Percentiles rank a stretch among this genome's conserved stretches.
These are phyloP conservation scores for Sparus aurata DNA, from an alignment of 2,797 vertebrate genomes.

Conservation along the genomic window DNA sequence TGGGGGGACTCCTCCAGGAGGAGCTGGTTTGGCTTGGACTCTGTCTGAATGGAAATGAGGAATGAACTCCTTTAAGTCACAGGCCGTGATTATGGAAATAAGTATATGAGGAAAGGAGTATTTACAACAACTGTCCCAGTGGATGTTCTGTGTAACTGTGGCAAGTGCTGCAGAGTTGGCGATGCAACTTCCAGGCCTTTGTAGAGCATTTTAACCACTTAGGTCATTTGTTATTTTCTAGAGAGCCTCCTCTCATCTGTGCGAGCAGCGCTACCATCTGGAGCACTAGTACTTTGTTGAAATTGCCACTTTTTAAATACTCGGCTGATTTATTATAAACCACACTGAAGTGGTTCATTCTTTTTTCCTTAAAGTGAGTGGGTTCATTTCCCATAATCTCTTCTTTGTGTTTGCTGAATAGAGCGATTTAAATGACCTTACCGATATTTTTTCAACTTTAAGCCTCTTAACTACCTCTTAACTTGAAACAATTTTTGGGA, in stretches of 20 bases:
- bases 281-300: constrained; percentile 37
- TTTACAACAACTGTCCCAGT: constrained; percentile 31
- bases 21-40: constrained; percentile 31
- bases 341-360: constrained; percentile 37
- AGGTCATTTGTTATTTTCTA: constrained; percentile 49
- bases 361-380: constrained; percentile 38
- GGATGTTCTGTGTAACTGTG: constrained; percentile 56
- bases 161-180: constrained; percentile 22
- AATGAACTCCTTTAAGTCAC: constrained; percentile 48
- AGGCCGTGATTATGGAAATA: constrained; percentile 55
- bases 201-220: constrained; percentile 47
- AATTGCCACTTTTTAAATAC: constrained; percentile 44
- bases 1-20: constrained; percentile 10
- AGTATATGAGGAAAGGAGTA: constrained; percentile 41
- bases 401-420: constrained; percentile 4
- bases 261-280: constrained; percentile 20
- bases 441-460: constrained; percentile 4
- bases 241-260: constrained; percentile 41
- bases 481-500: background rate
- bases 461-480: background rate
- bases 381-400: constrained; percentile 20
- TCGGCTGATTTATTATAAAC: constrained; percentile 54
- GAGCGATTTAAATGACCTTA: background rate
- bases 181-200: constrained; percentile 25
- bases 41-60: constrained; percentile 50